Conservation (phyloP, 2,113 vertebrate genomes). For the Ochotona curzoniae region DNA sequence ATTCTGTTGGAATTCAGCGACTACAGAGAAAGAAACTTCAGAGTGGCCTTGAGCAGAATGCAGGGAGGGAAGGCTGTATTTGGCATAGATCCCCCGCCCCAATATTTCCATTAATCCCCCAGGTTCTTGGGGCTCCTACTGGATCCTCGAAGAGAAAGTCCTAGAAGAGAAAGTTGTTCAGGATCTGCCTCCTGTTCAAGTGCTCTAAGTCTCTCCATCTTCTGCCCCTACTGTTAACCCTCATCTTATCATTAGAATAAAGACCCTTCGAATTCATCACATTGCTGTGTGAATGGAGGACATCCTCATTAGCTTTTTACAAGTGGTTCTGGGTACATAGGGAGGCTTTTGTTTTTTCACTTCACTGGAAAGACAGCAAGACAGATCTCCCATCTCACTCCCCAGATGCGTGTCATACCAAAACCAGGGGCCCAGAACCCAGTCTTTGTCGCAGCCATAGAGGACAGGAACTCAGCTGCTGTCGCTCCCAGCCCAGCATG, state of each 20-base stretch:
- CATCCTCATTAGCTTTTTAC: constrained; percentile 3
- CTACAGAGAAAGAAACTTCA: background rate
- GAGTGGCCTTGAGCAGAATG: background rate
- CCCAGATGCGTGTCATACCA: too few species aligned
- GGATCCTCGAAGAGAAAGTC: background rate
- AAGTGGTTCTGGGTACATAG: background rate
- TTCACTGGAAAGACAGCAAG: too few species aligned
- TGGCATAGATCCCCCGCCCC: background rate
- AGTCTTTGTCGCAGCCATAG: too few species aligned
- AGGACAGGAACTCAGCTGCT: too few species aligned
- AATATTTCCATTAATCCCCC: background rate
- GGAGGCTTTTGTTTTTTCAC: background rate
- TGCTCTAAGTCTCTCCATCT: background rate
- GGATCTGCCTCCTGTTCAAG: background rate
- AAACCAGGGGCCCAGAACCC: too few species aligned
- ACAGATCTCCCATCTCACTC: too few species aligned
- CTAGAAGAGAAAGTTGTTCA: background rate
- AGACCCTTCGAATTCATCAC: background rate
- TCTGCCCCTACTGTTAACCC: background rate
- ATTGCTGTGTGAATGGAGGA: background rate
- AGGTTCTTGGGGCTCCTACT: background rate
- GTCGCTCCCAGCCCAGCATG: too few species aligned
- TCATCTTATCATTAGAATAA: background rate
- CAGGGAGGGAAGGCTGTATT: background rate
- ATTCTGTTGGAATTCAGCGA: background rate